phyloP scores from a whole-genome alignment of 2,888 invertebrate genomes.

The Yponomeuta plumbellus region DNA sequence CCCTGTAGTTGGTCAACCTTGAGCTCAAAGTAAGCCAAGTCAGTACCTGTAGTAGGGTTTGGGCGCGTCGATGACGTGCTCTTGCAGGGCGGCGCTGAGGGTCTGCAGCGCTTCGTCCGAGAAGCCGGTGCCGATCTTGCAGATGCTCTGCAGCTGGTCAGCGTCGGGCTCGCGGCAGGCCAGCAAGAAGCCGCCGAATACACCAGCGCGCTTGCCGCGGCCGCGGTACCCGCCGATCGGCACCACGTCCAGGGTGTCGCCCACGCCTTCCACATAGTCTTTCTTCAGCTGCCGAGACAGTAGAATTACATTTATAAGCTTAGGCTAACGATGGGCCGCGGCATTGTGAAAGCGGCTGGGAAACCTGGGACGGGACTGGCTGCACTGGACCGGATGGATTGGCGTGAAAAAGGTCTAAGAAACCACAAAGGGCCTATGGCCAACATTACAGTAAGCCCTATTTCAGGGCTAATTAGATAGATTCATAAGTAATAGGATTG shows the following conservation, averaged over 20 bases:
- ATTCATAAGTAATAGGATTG: too few relatives aligned
- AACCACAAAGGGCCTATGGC: too few relatives aligned
- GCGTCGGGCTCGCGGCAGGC: constrained; percentile 93
- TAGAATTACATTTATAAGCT: too few relatives aligned
- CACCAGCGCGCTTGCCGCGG: constrained; percentile 93
- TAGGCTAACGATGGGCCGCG: too few relatives aligned
- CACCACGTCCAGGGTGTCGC: constrained; percentile 96
- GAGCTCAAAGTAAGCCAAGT: too few relatives aligned
- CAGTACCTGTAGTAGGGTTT: constrained; percentile 88
- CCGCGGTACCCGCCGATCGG: constrained; percentile 97
- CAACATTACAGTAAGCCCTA: too few relatives aligned
- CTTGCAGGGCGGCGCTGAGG: constrained; percentile 85
- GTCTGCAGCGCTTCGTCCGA: constrained; percentile 90
- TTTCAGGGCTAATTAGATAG: too few relatives aligned
- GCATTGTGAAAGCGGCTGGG: too few relatives aligned
- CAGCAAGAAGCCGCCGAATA: constrained; percentile 95
- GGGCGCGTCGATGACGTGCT: constrained; percentile 83
- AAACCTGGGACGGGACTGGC: too few relatives aligned
- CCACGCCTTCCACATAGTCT: constrained; percentile 97
- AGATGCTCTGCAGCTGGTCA: constrained; percentile 89
- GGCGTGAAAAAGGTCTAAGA: too few relatives aligned
- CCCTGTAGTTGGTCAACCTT: constrained; percentile 88
- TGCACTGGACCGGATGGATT: too few relatives aligned
- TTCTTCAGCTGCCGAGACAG: constrained; percentile 83
- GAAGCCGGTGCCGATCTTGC: constrained; percentile 94